phyloP scores from a whole-genome alignment of 2,797 vertebrate species.

The Strix occidentalis region DNA sequence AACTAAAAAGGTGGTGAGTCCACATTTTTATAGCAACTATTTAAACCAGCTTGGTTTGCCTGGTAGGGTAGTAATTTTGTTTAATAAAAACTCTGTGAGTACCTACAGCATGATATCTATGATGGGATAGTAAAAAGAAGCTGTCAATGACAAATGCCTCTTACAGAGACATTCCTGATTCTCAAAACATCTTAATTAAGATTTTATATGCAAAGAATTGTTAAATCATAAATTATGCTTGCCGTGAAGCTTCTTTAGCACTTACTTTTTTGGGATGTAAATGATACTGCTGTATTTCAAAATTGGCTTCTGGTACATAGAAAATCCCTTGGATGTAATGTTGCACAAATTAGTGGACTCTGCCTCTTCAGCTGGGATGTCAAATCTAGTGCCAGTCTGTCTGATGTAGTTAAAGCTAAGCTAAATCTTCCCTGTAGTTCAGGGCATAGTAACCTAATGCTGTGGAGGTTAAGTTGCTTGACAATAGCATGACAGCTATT shows the following conservation, averaged over 20 bases:
- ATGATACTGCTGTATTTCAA: neutral
- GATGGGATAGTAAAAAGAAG: neutral
- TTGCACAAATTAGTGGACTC: neutral
- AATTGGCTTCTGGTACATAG: neutral
- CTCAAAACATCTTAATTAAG: neutral
- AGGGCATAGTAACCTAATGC: neutral
- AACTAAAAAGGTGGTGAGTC: constrained; percentile 3
- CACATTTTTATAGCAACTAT: neutral
- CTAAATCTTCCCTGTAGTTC: neutral
- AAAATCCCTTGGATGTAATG: neutral
- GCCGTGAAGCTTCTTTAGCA: neutral
- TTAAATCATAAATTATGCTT: neutral
- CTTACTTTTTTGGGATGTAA: neutral
- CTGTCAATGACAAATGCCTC: neutral
- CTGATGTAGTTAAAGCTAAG: neutral
- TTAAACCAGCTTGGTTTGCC: neutral
- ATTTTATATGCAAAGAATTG: neutral
- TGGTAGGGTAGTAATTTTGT: neutral
- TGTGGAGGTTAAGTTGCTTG: constrained; percentile 17
- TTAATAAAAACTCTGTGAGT: constrained; percentile 20
- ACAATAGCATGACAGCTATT: neutral
- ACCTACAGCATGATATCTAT: neutral
- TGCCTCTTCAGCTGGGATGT: neutral
- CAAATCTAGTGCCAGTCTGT: neutral
- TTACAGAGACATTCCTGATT: neutral